Evolutionary conservation across 2,888 invertebrate genomes (phyloP), one percentile per base, ranked within the genome.

Genomic region (Lumbricus terrestris): DNA sequence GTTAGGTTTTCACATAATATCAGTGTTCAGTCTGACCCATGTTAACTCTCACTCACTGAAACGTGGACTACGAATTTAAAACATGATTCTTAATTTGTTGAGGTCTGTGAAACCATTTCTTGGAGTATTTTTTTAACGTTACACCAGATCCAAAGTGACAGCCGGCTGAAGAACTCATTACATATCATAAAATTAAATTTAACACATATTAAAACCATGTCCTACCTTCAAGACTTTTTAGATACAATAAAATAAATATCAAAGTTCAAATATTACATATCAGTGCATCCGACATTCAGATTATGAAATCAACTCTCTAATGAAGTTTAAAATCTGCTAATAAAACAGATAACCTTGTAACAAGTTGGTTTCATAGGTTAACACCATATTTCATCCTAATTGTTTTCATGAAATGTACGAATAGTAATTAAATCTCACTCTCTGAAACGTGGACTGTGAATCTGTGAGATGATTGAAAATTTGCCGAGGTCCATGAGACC

Each of bases 371-470:
- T 47, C 18, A 47, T 47, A 47, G 47, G 47, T 47, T 47, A 16
- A n/a, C 47, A 47, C 18, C n/a, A n/a, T 15, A n/a, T 69, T 69
- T 47, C 23, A 29, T n/a, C n/a, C n/a, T 8, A n/a, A 69, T 69
- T 20, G 23, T 4, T n/a, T 69, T 69, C 1, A n/a, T 69, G n/a
- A 8, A 69, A 69, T n/a, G 69, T n/a, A 69, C n/a, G 69, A 69
- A 29, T 69, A 6, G n/a, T 69, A n/a, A 8, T 88, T n/a, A 38
- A 35, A 34, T 94, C 95, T 93, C 92, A 95, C 95, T 95, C 95
- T 93, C 95, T 92, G 92, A 95, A 95, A 90, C 95, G 92, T 29
- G 95, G 92, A 90, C 95, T 95, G 93, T 95, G 95, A 33, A 95
- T 94, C 91, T 94, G 94, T 89, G 91, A 91, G 91, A 93, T 91